A percentile compares a stretch with the other conserved stretches of the same genome.
Conservation (phyloP, 2,888 invertebrate species). For the Linnaemya vulpina region DNA sequence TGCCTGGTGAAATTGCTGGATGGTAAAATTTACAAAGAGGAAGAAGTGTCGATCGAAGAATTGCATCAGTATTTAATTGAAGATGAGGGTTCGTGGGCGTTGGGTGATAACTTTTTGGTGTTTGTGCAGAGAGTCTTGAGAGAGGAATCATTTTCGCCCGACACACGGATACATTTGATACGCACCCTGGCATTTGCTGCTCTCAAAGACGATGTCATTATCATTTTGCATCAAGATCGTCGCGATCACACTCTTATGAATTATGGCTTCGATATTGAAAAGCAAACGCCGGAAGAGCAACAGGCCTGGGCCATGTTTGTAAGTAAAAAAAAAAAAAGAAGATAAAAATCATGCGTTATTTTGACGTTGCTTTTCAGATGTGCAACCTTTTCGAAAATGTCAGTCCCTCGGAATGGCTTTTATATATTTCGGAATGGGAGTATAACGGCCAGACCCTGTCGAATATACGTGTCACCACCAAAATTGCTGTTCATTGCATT, state of each 20-base stretch:
- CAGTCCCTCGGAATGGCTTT: constrained; percentile 95
- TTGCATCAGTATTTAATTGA: constrained; percentile 93
- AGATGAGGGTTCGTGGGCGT: constrained; percentile 96
- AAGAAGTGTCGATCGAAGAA: constrained; percentile 90
- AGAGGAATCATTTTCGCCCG: constrained; percentile 85
- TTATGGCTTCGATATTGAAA: constrained; percentile 91
- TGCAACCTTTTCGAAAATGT: constrained; percentile 95
- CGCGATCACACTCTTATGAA: constrained; percentile 94
- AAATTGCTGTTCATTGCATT: constrained; percentile 93
- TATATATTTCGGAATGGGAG: constrained; percentile 97
- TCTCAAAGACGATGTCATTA: constrained; percentile 93
- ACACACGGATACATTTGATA: constrained; percentile 87
- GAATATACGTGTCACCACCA: constrained; percentile 95
- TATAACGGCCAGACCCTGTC: constrained; percentile 89
- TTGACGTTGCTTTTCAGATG: constrained; percentile 85
- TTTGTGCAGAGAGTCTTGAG: constrained; percentile 88
- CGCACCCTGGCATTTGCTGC: constrained; percentile 90
- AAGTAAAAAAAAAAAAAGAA: constrained; percentile 80
- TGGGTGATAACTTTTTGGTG: constrained; percentile 93
- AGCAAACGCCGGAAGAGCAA: constrained; percentile 89
- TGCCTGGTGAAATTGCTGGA: constrained; percentile 87
- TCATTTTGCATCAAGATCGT: constrained; percentile 94
- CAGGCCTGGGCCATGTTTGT: constrained; percentile 91
- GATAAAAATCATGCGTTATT: too few relatives aligned
- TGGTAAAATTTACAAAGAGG: constrained; percentile 89